These are phyloP conservation scores for Protobothrops flavoviridis DNA, from an alignment of 2,113 vertebrate species.

Conservation along the genomic window DNA sequence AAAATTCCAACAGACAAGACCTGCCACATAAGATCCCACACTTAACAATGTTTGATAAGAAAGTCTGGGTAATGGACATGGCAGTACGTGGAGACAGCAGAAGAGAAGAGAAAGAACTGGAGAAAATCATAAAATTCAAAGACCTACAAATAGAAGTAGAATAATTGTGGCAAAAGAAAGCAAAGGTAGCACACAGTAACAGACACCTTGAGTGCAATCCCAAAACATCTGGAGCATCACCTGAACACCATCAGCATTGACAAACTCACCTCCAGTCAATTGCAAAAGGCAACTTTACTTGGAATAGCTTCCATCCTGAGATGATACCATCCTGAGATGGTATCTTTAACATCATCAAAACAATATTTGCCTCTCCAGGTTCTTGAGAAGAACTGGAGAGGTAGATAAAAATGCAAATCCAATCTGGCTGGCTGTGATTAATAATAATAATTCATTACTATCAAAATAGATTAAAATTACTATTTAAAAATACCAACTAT, in stretches of 20 bases:
- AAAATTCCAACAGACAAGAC: not conserved
- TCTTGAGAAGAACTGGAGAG: too few species aligned
- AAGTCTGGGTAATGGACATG: not conserved
- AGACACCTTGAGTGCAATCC: not conserved
- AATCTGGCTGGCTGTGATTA: too few species aligned
- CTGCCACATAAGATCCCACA: not conserved
- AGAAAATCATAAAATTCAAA: not conserved
- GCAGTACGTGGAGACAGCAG: not conserved
- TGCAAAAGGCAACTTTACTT: not conserved
- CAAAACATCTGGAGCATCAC: not conserved
- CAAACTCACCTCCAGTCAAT: not conserved
- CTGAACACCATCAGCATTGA: not conserved
- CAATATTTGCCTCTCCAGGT: too few species aligned
- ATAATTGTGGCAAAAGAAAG: not conserved
- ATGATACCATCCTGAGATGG: too few species aligned
- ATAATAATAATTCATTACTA: not conserved
- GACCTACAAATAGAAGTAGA: not conserved
- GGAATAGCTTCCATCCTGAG: not conserved
- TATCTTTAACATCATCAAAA: too few species aligned
- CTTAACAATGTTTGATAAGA: not conserved
- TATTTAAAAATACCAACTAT: not conserved
- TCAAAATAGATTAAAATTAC: not conserved
- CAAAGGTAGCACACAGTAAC: not conserved
- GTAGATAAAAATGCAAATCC: too few species aligned
- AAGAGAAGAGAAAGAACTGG: not conserved